Evolutionary conservation across 2,888 invertebrate species (phyloP), one percentile per base, ranked within the genome.

Genomic region (Timema cristinae): DNA sequence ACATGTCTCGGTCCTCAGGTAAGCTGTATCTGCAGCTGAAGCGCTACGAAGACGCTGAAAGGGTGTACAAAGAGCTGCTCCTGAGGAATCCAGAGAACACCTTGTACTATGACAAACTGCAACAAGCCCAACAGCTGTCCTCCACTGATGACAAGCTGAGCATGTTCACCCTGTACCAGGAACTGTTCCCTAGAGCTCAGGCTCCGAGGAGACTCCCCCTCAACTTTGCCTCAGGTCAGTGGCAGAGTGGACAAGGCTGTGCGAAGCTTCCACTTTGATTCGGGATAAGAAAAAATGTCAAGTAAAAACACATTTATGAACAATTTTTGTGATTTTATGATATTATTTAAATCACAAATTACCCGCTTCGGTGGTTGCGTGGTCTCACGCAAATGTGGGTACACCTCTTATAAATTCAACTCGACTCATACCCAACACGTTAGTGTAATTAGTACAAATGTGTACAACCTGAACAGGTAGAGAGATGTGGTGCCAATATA

Each of bases 81-180:
- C 89, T 89, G 77, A 88, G 98, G 77, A 99, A 99, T 86, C 97
- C 97, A 10, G 99, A 99, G 82, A 98, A 98, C 83, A 92, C 93
- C 77, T 87, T 90, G 79, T 99, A 98, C 84, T 99, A 98, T 82
- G 86, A 88, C 77, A 93, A 93, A 83, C 86, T 97, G 80, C 92
- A 96, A 82, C 90, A 92, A 81, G 94, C 98, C 67, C 88, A 91
- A 79, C 89, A 91, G 81, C 87, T 95, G 74, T 86, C 85, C 78
- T 86, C 87, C 74, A 85, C 89, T 72, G 90, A 91, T 75, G 91
- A 91, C 76, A 91, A 91, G 80, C 87, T 97, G 79, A 86, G 90
- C 79, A 89, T 97, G 83, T 95, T 94, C 82, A 87, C 89, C 78
- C 88, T 90, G 80, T 91, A 91, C 81, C 87, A 90, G 78, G 87